Conservation (phyloP, 2,113 vertebrate genomes). For the Probosciger aterrimus region DNA sequence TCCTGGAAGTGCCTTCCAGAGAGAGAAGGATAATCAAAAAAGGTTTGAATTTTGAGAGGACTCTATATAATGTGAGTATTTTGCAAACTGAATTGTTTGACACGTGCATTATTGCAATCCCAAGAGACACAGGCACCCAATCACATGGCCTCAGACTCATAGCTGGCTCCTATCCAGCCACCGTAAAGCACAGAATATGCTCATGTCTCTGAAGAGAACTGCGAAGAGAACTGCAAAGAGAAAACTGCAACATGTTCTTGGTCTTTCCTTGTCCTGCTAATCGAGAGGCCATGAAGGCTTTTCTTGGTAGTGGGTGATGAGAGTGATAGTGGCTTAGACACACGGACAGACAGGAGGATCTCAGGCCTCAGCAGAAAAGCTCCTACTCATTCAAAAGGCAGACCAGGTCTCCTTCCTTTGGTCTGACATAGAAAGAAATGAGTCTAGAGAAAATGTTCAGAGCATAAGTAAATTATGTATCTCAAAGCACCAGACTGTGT, state of each 20-base stretch:
- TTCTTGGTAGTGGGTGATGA: neutral
- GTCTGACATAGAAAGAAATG: neutral
- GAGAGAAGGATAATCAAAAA: neutral
- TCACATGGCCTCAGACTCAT: neutral
- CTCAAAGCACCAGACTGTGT: neutral
- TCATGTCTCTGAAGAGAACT: neutral
- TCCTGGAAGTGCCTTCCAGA: neutral
- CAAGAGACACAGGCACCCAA: neutral
- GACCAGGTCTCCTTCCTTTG: neutral
- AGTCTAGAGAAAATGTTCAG: neutral
- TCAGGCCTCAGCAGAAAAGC: neutral
- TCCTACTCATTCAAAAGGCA: neutral
- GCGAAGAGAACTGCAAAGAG: neutral
- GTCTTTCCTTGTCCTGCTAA: neutral
- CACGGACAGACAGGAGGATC: neutral
- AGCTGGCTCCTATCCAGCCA: neutral
- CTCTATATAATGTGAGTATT: neutral
- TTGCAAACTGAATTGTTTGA: neutral
- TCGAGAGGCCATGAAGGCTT: neutral
- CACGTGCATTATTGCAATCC: neutral
- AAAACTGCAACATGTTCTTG: neutral
- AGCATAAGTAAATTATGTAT: neutral
- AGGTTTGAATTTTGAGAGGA: neutral
- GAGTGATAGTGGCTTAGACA: neutral
- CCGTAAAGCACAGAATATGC: rapidly evolving